phyloP scores from a whole-genome alignment of 2,113 vertebrate species.

The Sander vitreus region DNA sequence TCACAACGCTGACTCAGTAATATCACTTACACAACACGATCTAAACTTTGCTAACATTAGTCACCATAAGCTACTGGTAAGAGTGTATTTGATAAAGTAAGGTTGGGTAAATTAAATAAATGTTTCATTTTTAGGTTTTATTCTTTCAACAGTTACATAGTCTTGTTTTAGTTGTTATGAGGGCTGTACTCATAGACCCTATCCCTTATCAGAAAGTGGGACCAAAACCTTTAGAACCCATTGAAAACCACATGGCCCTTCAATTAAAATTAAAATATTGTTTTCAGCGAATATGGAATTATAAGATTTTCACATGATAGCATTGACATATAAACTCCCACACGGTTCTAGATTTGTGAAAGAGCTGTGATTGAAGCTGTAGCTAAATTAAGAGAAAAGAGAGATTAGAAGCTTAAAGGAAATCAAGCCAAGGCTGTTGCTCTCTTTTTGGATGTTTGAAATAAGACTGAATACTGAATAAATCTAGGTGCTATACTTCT shows the following conservation, averaged over 20 bases:
- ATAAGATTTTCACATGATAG: conserved; percentile 63
- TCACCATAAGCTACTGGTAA: neutral
- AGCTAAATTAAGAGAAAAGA: conserved; percentile 76
- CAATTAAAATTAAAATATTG: conserved; percentile 35
- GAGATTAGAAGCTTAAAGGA: conserved; percentile 76
- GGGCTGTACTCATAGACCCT: too few relatives aligned
- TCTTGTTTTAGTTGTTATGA: neutral
- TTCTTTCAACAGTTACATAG: neutral
- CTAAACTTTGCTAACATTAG: neutral
- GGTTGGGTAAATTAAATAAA: neutral
- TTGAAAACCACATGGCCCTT: neutral
- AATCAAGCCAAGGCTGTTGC: conserved; percentile 76
- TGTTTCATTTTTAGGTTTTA: neutral
- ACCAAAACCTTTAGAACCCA: conserved; percentile 1
- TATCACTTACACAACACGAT: neutral
- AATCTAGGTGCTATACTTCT: conserved; percentile 69
- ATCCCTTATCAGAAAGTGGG: neutral
- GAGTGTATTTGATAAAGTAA: neutral
- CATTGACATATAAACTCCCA: conserved; percentile 67
- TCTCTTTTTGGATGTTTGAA: conserved; percentile 78
- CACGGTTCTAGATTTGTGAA: conserved; percentile 65
- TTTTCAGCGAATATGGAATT: conserved; percentile 49
- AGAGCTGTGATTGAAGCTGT: conserved; percentile 71
- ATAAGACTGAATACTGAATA: conserved; percentile 68
- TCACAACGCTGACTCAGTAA: neutral